phyloP scores from a whole-genome alignment of 1,140 invertebrate species.

The Rhynchophorus ferrugineus region DNA sequence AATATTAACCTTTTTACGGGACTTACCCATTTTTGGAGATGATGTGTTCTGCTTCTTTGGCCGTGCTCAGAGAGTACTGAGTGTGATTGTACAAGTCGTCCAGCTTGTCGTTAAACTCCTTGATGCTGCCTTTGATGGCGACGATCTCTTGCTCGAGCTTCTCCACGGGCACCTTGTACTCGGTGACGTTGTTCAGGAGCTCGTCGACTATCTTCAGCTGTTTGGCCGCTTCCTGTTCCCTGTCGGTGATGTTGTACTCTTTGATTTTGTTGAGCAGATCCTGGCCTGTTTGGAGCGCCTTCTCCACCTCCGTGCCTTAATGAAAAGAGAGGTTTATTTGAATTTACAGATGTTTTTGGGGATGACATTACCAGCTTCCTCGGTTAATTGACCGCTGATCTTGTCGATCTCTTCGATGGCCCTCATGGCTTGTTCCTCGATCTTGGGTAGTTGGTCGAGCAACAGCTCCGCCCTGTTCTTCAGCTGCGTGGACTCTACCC shows the following conservation, averaged over 20 bases:
- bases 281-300: conserved; percentile 64
- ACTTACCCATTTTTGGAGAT: conserved; percentile 50
- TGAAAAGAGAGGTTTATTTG: background rate
- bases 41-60: conserved; percentile 53
- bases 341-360: conserved; percentile 51
- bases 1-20: no score
- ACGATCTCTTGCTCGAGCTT: conserved; percentile 48
- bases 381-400: conserved; percentile 57
- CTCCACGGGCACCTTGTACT: conserved; percentile 59
- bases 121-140: conserved; percentile 49
- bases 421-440: conserved; percentile 45
- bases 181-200: conserved; percentile 57
- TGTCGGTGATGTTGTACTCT: conserved; percentile 47
- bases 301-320: conserved; percentile 63
- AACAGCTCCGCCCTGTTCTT: conserved; percentile 49
- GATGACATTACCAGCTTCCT: conserved; percentile 48
- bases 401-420: conserved; percentile 60
- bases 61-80: conserved; percentile 52
- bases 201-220: conserved; percentile 54
- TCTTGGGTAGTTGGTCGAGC: conserved; percentile 45
- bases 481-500: conserved; percentile 46
- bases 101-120: conserved; percentile 56
- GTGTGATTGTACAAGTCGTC: conserved; percentile 66
- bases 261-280: conserved; percentile 60
- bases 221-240: conserved; percentile 45